Evolutionary conservation across 2,888 invertebrate genomes (phyloP), one percentile per base, ranked within the genome.

Genomic region (Tachina lurida): DNA sequence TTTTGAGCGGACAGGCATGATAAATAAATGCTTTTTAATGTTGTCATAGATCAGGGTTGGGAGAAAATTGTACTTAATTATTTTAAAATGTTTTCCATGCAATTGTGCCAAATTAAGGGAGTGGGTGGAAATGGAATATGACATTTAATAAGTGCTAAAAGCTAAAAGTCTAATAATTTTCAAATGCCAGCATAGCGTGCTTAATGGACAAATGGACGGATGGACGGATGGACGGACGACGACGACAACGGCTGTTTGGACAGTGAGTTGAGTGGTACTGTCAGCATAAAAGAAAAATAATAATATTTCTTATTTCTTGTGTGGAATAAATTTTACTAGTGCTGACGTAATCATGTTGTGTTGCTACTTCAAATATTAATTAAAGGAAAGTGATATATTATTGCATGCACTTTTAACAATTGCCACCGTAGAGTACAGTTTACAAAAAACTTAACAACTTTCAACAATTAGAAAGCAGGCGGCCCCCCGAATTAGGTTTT

Each of bases 21-120:
- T 56, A 81, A 81, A 75, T 54, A 60, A 67, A 54, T 19, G 54
- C 45, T 81, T 81, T 75, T 75, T 75, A 81, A 45, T 84, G 83
- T 78, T 84, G 83, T 22, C 73, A 77, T 84, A 78, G 77, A 84
- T 73, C 83, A 84, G 77, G 77, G 83, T 78, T 76, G 75, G 62
- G 41, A 47, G 54, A 54, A 62, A 31, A n/a, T 52, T 39, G 8
- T 22, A 58, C 17, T 81, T 75, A 68, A 70, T 75, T 75, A 75
- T 62, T 68, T 68, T 41, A 52, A 74, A 58, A 49, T 49, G 67
- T 67, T 68, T 43, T 19, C 39, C 56, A 15, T 52, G 19, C 62
- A 54, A 43, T 8, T 58, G 3, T 56, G 41, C 1, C 19, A 12
- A 8, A 10, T 10, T 54, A 13, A 15, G n/a, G 8, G 41, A 45